Evolutionary conservation across 2,888 invertebrate genomes (phyloP), one percentile per base, ranked within the genome.

Genomic region (Dromius quadrimaculatus): DNA sequence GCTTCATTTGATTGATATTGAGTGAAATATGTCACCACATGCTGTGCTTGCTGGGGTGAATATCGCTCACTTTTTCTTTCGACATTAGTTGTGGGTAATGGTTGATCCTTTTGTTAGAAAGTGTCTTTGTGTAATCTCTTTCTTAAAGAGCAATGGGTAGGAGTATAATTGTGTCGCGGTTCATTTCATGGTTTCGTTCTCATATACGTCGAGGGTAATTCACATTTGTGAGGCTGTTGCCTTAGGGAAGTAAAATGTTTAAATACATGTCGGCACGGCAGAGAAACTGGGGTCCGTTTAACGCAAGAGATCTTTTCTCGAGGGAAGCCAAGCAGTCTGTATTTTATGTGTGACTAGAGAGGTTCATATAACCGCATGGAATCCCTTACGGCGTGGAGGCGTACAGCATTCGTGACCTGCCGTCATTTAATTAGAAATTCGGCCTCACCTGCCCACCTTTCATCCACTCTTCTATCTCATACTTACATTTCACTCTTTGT

Each of bases 321-420:
- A n/a, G 59, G 68, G 59, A 43, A 59, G 61, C 23, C 62, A 28
- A 22, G 62, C 47, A 43, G 70, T 50, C 70, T 70, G 70, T 70
- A 62, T 62, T 70, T 70, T 70, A 70, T 70, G 70, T 70, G 34
- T 41, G 62, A 22, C 70, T 62, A 62, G 70, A 70, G 61, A 62
- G 70, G 62, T 70, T 70, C 61, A 70, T 70, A 70, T 70, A 70
- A 69, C 59, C 45, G 45, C 50, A 34, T 54, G 11, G 43, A 61
- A 41, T 69, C 68, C 43, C 45, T 69, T 69, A 68, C 38, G 22
- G 59, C 50, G 41, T n/a, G 5, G 47, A 6, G 19, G 47, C 22
- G 47, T 2, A 11, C 38, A 28, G 38, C 43, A 50, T 68, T 43
- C 57, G 68, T 68, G 57, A 57, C 57, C 45, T 61, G 45, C 34